Evolutionary conservation across 1,140 invertebrate genomes (phyloP).

Genomic region (Pogonomyrmex californicus): DNA sequence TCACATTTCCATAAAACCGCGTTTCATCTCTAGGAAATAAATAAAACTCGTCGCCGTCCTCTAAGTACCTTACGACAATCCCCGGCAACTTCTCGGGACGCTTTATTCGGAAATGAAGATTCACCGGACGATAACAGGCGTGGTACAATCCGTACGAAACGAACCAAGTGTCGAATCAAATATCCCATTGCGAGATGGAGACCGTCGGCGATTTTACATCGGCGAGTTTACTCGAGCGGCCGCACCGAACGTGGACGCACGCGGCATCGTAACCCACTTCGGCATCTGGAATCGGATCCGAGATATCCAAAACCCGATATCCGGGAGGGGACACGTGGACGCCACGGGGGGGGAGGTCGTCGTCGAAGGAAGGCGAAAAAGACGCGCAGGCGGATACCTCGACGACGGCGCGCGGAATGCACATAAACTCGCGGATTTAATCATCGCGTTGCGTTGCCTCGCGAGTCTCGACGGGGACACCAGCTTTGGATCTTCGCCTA

Average conservation of each 20-base stretch:
- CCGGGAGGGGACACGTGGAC: conserved; percentile 37
- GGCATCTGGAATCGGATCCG: conserved; percentile 72
- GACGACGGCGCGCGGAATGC: conserved; percentile 68
- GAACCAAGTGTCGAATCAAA: conserved; percentile 26
- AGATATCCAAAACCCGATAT: conserved; percentile 78
- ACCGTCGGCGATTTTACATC: conserved; percentile 39
- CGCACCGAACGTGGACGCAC: neutral
- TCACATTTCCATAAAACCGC: neutral
- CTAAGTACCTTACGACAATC: conserved; percentile 42
- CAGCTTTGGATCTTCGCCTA: conserved; percentile 1
- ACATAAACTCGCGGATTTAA: conserved; percentile 79
- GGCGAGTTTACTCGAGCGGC: conserved; percentile 39
- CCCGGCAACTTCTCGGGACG: conserved; percentile 35
- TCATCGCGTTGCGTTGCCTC: conserved; percentile 33
- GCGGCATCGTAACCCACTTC: conserved; percentile 70
- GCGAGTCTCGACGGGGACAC: conserved; percentile 43
- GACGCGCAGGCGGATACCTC: conserved; percentile 59
- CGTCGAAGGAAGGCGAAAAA: conserved; percentile 26
- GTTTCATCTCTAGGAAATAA: conserved; percentile 11
- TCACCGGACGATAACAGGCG: conserved; percentile 29
- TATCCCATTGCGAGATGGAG: conserved; percentile 20
- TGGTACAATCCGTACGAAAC: neutral
- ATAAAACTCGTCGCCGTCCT: neutral
- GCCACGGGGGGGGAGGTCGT: neutral
- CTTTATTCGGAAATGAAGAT: conserved; percentile 52